Base-by-base conservation (phyloP, 1,140 invertebrate species). In the Rhyacophila brunnea region DNA sequence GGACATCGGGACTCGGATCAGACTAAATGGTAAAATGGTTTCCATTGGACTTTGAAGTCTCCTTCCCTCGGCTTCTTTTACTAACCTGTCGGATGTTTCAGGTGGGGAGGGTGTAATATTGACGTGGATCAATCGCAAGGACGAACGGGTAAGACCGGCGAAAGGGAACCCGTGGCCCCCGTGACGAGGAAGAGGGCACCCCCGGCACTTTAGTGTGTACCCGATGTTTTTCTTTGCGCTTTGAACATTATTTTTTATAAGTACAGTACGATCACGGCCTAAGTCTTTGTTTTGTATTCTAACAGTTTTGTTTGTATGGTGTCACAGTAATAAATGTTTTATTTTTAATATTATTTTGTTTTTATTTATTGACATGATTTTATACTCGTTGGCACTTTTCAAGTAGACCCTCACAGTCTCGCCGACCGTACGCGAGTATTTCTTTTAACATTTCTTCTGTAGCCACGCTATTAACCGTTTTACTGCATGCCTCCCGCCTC, bases 321-420 rank as follows among this genome's bases (percentile, higher is more conserved):
- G 57, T 57, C 58, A 57, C 57, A 60, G 62, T 60, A 64, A 64
- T 64, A 64, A 64, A 64, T 64, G 62, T 64, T 49, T 56, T 63
- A 51, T 64, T 61, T 53, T 58, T 57, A 60, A 59, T 64, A 45
- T 46, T 55, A 55, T 46, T 55, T 64, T 52, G 50, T 63, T 64
- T 64, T 64, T 54, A 64, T 64, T 64, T 64, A 50, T 54, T 58
- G 58, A 57, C 57, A 60, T 57, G 58, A 18, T 51, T 52, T 52
- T 58, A 38, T 49, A 58, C 9, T 28, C 23, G 23, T 28, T 28
- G 4, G 23, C 23, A 28, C 23, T 5, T 28, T 28, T 28, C 9
- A 5, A 28, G 23, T 28, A 28, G 23, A 28, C 23, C 3, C 9
- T 28, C 23, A 5, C 23, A 28, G 23, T 28, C 9, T 28, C 9